Base-by-base conservation (phyloP, 2,888 invertebrate species). In the Dasypogon diadema region DNA sequence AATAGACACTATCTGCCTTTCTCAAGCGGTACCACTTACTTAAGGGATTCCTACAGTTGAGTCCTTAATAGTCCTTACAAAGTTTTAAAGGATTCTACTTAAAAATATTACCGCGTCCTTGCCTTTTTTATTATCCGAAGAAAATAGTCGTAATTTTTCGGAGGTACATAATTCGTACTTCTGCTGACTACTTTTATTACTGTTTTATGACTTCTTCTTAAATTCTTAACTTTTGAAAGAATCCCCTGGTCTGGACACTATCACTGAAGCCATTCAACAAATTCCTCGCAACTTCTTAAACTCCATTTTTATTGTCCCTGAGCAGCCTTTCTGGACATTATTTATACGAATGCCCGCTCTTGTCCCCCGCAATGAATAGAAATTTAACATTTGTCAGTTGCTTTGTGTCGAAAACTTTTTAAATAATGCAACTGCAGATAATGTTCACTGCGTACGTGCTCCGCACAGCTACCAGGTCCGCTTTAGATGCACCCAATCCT, bases 161-260 rank as follows among this genome's bases (percentile, higher is more conserved):
- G 54, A 65, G 65, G 48, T 54, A 65, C 46, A 55, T 2, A 54
- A 26, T 21, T 1, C 0, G 51, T n/a, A 46, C n/a, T 60, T 22
- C 55, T 51, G 22, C 56, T 76, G 70, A 74, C 65, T 58, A 18
- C 37, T 60, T 60, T 60, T 34, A 60, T 34, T 60, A 37, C 37
- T 60, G 60, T 37, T 60, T 60, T 60, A 60, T 60, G 34, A 26
- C 26, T 60, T 10, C 37, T 60, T 34, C 26, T 14, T 37, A 42
- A 42, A 42, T 42, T 42, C 42, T 42, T 6, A 42, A 42, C 12
- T 42, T 42, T 42, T 42, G 10, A 42, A n/a, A 3, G 42, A 42
- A 6, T 42, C n/a, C 12, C 42, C n/a, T 3, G 42, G 12, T 42
- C 6, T 42, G 2, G 8, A 42, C 12, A 42, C 6, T 42, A 6